phyloP scores from a whole-genome alignment of 2,113 vertebrate species.

The Steatornis caripensis region DNA sequence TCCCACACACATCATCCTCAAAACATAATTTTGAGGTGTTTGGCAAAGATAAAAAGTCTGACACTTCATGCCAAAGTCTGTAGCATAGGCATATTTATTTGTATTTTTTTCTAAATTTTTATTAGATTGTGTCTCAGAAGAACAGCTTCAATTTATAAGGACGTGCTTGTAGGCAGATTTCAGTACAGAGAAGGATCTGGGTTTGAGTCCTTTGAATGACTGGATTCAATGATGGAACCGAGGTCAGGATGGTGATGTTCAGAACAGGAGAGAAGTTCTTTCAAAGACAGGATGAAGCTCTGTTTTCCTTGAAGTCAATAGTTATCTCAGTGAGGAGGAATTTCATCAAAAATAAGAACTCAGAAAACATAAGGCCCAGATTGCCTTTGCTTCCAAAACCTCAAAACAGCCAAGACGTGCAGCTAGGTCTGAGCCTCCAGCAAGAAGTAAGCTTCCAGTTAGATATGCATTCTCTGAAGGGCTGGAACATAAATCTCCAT shows the following conservation, averaged over 20 bases:
- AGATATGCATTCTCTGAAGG: neutral
- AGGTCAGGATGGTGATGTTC: accelerated
- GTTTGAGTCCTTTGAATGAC: neutral
- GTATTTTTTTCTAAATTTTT: neutral
- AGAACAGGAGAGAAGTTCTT: neutral
- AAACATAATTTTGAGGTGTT: too few species aligned
- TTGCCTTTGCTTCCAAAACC: neutral
- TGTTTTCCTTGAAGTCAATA: neutral
- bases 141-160: too few species aligned
- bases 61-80: neutral
- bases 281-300: neutral
- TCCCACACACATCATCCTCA: too few species aligned
- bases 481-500: neutral
- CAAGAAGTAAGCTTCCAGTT: neutral
- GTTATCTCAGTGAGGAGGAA: neutral
- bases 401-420: neutral
- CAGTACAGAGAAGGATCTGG: neutral
- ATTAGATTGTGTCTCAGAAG: neutral
- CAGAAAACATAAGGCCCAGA: neutral
- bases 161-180: neutral
- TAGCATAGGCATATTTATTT: neutral
- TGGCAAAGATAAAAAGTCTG: neutral
- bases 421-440: neutral
- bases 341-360: neutral
- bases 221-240: neutral